Conservation (phyloP, 2,797 vertebrate genomes). For the Limosa lapponica region DNA sequence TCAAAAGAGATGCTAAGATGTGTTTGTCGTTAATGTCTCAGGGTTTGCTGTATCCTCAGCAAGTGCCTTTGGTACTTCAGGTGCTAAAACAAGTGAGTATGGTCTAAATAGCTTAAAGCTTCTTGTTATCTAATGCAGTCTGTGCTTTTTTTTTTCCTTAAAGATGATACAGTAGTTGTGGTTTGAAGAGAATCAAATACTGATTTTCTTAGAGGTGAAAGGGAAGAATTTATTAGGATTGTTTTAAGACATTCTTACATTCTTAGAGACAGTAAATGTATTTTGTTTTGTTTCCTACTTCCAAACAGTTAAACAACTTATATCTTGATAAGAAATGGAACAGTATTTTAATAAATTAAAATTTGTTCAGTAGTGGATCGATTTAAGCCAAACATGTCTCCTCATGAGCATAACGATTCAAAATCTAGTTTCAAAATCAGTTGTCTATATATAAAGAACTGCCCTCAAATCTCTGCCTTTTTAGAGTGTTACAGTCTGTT, state of each 20-base stretch:
- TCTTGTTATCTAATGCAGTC: neutral
- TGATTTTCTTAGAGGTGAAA: neutral
- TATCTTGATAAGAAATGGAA: neutral
- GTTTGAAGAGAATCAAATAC: neutral
- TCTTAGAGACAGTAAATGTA: neutral
- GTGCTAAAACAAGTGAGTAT: constrained; percentile 89
- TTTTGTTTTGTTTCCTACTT: neutral
- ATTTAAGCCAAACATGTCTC: neutral
- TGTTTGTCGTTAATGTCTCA: constrained; percentile 98
- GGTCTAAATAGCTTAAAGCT: neutral
- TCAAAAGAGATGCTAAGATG: constrained; percentile 96
- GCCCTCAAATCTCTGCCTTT: neutral
- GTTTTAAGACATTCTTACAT: neutral
- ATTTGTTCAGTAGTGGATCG: neutral
- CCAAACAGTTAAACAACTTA: neutral
- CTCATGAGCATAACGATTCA: neutral
- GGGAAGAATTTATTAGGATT: neutral
- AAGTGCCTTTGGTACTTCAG: constrained; percentile 93
- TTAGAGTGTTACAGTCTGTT: neutral
- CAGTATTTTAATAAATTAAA: neutral
- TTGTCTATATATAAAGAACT: neutral
- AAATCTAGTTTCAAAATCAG: neutral
- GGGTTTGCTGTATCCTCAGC: constrained; percentile 93
- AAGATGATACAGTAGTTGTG: fast-evolving
- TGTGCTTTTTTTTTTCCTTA: neutral